Evolutionary conservation across 2,797 vertebrate genomes (phyloP).

Genomic region (Botia almorhae): DNA sequence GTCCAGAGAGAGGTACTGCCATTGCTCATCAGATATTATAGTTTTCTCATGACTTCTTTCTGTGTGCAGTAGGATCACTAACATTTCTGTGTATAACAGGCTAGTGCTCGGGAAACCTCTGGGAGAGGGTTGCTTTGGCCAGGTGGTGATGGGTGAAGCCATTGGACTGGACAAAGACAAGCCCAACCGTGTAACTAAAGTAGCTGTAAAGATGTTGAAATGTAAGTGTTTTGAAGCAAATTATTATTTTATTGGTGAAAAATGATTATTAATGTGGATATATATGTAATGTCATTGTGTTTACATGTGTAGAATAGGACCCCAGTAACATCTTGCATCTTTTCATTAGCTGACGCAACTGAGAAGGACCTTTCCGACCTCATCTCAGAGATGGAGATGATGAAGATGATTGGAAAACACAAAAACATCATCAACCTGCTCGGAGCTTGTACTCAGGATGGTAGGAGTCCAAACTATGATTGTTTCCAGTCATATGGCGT

Average conservation of each 20-base stretch:
- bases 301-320: background rate
- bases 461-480: conserved; percentile 67
- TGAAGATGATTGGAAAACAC: conserved; percentile 92
- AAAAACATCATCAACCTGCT: conserved; percentile 92
- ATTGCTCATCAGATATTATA: background rate
- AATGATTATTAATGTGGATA: no score
- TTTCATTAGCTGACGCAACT: conserved; percentile 80
- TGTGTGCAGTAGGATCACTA: background rate
- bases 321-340: conserved; percentile 1
- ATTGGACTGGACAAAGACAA: conserved; percentile 96
- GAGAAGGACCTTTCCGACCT: conserved; percentile 89
- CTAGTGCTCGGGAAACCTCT: conserved; percentile 94
- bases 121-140: conserved; percentile 97
- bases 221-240: conserved; percentile 75
- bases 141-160: conserved; percentile 96
- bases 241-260: background rate
- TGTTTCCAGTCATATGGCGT: background rate
- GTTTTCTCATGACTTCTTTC: background rate
- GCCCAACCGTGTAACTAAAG: conserved; percentile 91
- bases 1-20: conserved; percentile 83
- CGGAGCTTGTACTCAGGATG: conserved; percentile 86
- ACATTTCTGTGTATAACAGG: conserved; percentile 68
- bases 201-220: conserved; percentile 98
- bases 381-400: conserved; percentile 93
- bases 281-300: background rate